Evolutionary conservation across 1,140 invertebrate genomes (phyloP).

Genomic region (Scaptomyza hsui): DNA sequence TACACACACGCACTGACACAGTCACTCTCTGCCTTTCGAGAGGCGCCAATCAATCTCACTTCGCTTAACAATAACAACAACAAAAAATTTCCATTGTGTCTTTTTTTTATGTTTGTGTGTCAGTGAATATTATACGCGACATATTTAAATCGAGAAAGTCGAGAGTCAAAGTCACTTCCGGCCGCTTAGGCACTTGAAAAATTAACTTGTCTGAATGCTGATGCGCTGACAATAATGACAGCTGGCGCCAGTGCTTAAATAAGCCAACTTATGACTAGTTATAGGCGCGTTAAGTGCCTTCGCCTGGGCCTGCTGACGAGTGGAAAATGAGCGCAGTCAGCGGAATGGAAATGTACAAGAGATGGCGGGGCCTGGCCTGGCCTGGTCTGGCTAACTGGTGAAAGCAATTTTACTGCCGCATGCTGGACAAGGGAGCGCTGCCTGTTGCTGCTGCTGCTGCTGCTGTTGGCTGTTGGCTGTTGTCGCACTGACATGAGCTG

Average conservation of each 20-base stretch:
- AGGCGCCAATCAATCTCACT: constrained; percentile 71
- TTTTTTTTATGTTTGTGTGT: background rate
- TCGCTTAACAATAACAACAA: constrained; percentile 33
- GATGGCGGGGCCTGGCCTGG: constrained; percentile 8
- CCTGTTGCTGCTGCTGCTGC: constrained; percentile 71
- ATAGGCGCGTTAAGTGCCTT: constrained; percentile 27
- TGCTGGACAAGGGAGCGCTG: constrained; percentile 38
- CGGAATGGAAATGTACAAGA: constrained; percentile 8
- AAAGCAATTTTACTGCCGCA: constrained; percentile 50
- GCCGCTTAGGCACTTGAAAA: constrained; percentile 76
- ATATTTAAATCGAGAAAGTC: constrained; percentile 74
- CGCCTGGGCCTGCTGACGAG: constrained; percentile 14
- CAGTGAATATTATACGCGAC: constrained; percentile 47
- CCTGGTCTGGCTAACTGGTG: constrained; percentile 5
- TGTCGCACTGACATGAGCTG: constrained; percentile 62
- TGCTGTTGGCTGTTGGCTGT: constrained; percentile 55
- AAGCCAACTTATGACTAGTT: constrained; percentile 18
- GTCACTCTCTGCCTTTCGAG: too few species aligned
- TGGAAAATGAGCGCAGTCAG: constrained; percentile 15
- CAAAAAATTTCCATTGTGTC: constrained; percentile 44
- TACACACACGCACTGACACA: background rate
- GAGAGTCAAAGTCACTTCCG: constrained; percentile 52
- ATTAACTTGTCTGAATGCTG: constrained; percentile 65
- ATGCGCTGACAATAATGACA: constrained; percentile 44
- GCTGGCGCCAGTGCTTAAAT: constrained; percentile 63